phyloP scores from a whole-genome alignment of 2,113 vertebrate species.

The Oplegnathus fasciatus region DNA sequence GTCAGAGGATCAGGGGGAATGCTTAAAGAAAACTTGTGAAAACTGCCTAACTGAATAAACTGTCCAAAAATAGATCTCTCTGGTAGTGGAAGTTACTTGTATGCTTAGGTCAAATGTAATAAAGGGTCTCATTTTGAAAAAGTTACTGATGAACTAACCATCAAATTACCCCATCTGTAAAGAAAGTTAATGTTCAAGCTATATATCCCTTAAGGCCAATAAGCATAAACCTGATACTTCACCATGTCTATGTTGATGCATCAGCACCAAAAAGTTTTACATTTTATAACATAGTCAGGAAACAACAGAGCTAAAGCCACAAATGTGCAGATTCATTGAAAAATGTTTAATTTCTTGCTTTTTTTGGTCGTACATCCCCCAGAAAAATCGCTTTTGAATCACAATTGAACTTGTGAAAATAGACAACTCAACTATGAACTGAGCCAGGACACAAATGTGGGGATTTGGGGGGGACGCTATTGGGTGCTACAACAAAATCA shows the following conservation, averaged over 20 bases:
- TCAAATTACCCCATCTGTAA: background rate
- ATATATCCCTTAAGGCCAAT: background rate
- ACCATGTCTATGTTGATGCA: background rate
- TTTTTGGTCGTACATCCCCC: background rate
- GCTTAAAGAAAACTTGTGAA: background rate
- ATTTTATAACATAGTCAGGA: background rate
- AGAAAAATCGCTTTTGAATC: background rate
- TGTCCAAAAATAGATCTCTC: background rate
- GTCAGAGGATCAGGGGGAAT: background rate
- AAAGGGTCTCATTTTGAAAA: background rate
- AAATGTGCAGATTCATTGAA: background rate
- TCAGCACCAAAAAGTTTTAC: background rate
- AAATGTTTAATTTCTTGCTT: background rate
- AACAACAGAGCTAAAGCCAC: background rate
- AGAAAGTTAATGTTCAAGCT: background rate
- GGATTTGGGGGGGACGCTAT: background rate
- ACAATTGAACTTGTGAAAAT: background rate
- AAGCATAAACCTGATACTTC: too few species aligned
- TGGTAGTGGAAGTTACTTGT: background rate
- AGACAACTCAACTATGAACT: background rate
- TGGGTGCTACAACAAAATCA: background rate
- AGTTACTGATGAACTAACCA: background rate
- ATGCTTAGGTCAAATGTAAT: background rate
- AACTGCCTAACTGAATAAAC: background rate
- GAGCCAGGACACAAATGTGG: background rate